Evolutionary conservation across 2,797 vertebrate species (phyloP).

Genomic region (Pygocentrus nattereri): DNA sequence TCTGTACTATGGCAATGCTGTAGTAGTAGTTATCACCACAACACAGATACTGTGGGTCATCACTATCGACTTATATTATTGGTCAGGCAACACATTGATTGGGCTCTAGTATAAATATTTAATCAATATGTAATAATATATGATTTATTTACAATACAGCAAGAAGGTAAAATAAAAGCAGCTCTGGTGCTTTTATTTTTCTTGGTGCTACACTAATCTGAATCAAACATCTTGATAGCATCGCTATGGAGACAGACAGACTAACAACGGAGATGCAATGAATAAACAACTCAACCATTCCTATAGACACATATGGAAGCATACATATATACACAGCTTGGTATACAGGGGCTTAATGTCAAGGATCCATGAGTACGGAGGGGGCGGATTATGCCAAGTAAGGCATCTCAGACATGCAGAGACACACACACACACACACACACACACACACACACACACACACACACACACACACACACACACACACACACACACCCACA

Average conservation of each 20-base stretch:
- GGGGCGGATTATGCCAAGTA: conserved; percentile 5
- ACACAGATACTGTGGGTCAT: too few relatives aligned
- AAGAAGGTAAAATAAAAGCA: neutral
- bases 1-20: too few relatives aligned
- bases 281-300: conserved; percentile 62
- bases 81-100: too few relatives aligned
- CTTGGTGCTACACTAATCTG: neutral
- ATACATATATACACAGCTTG: neutral
- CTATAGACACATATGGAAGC: conserved; percentile 76
- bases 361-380: conserved; percentile 18
- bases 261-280: conserved; percentile 31
- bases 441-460: neutral
- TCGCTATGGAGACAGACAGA: conserved; percentile 25
- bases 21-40: too few relatives aligned
- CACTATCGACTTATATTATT: too few relatives aligned
- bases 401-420: neutral
- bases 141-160: too few relatives aligned
- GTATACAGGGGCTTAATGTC: conserved; percentile 31
- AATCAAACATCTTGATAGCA: conserved; percentile 22
- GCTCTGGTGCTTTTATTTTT: neutral
- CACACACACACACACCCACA: neutral
- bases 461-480: neutral
- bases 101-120: too few relatives aligned
- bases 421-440: neutral
- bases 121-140: too few relatives aligned